Evolutionary conservation across 2,797 vertebrate genomes (phyloP).

Genomic region (Gephyroberyx darwinii): DNA sequence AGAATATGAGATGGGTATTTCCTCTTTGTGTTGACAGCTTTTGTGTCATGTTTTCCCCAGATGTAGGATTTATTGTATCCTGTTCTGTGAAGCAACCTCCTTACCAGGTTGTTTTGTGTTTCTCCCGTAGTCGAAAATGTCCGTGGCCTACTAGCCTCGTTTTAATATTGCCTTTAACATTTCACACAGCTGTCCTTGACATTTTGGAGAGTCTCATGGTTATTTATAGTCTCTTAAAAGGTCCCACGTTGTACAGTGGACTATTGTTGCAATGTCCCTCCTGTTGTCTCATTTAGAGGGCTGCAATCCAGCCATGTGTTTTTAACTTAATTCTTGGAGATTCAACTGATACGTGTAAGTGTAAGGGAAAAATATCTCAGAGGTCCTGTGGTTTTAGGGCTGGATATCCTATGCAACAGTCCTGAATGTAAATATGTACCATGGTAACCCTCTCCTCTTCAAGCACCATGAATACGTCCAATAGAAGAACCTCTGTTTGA

Average conservation of each 20-base stretch:
- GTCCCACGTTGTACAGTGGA: conserved; percentile 46
- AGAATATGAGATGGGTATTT: conserved; percentile 50
- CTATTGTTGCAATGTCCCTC: conserved; percentile 38
- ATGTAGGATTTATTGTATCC: conserved; percentile 58
- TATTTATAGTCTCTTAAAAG: conserved; percentile 64
- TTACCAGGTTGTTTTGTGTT: conserved; percentile 25
- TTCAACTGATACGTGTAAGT: conserved; percentile 50
- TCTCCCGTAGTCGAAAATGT: conserved; percentile 52
- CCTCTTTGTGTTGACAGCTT: conserved; percentile 52
- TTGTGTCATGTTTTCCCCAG: conserved; percentile 43
- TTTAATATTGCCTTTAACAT: conserved; percentile 56
- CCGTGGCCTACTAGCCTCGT: conserved; percentile 44
- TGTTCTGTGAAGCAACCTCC: conserved; percentile 38
- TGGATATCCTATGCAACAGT: conserved; percentile 40
- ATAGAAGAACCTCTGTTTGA: conserved; percentile 35
- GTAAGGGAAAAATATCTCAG: conserved; percentile 29
- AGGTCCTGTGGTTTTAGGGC: conserved; percentile 49
- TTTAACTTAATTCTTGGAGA: conserved; percentile 51
- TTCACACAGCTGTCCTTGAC: conserved; percentile 60
- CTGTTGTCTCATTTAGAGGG: conserved; percentile 41
- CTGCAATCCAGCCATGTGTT: conserved; percentile 37
- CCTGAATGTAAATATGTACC: conserved; percentile 21
- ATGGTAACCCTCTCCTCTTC: conserved; percentile 9
- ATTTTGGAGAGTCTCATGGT: conserved; percentile 52
- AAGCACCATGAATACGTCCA: conserved; percentile 35